These are phyloP conservation scores for Nebria brevicollis DNA, from an alignment of 2,888 invertebrate genomes.

Conservation along the genomic window DNA sequence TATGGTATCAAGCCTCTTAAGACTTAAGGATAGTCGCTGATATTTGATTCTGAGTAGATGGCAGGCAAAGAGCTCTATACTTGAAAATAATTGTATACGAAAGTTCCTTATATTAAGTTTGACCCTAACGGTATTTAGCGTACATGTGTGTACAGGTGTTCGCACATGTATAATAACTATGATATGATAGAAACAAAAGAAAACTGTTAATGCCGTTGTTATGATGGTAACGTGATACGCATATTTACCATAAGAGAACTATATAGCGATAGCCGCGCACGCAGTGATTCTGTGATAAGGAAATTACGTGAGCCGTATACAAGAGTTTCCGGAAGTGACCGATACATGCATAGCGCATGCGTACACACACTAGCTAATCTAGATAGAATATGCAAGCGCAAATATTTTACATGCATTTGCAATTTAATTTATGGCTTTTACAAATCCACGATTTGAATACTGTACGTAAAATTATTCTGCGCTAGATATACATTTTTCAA, in stretches of 20 bases:
- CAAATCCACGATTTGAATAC: background rate
- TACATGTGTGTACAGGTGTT: background rate
- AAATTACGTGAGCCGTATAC: conserved; percentile 22
- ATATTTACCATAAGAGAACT: conserved; percentile 22
- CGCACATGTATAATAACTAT: background rate
- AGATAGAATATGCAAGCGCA: background rate
- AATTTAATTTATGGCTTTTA: background rate
- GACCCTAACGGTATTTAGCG: background rate
- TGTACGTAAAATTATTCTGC: background rate
- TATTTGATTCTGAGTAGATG: no score
- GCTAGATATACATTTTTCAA: background rate
- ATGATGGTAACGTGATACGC: conserved; percentile 11
- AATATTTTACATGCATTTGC: background rate
- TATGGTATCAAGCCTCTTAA: no score
- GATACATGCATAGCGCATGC: conserved; percentile 6
- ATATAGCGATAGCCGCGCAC: conserved; percentile 8
- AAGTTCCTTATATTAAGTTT: background rate
- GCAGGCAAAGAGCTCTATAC: no score
- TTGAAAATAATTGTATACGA: background rate
- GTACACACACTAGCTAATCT: background rate
- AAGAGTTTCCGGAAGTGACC: conserved; percentile 26
- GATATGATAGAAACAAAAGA: conserved; percentile 22
- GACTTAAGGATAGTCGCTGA: no score
- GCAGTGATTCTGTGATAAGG: conserved; percentile 23
- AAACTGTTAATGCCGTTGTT: conserved; percentile 11